Evolutionary conservation across 1,140 invertebrate species (phyloP).

Genomic region (Melitaea cinxia): DNA sequence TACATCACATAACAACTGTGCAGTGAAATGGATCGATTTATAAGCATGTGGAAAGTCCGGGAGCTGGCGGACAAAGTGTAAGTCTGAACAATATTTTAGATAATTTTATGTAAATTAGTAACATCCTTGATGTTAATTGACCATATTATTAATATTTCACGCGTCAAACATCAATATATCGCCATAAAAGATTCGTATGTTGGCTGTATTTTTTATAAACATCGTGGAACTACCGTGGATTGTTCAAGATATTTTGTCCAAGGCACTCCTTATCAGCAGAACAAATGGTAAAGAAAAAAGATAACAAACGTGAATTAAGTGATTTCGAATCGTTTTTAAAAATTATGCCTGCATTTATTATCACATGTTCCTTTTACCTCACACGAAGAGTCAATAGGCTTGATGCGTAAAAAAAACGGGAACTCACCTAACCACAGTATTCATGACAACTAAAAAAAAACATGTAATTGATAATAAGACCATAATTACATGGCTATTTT

Average conservation of each 20-base stretch:
- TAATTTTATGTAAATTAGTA: conserved; percentile 65
- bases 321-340: neutral
- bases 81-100: conserved; percentile 82
- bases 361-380: neutral
- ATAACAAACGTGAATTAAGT: neutral
- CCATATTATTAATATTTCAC: conserved; percentile 6
- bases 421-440: too few relatives aligned
- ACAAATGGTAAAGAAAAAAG: neutral
- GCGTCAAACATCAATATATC: conserved; percentile 1
- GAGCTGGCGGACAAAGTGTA: conserved; percentile 98
- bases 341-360: neutral
- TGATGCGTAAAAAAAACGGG: too few relatives aligned
- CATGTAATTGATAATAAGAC: too few relatives aligned
- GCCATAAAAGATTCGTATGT: neutral
- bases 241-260: neutral
- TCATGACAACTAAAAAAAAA: too few relatives aligned
- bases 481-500: too few relatives aligned
- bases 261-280: conserved; percentile 8
- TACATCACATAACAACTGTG: conserved; percentile 44
- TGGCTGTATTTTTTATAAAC: neutral
- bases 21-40: conserved; percentile 85
- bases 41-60: conserved; percentile 96
- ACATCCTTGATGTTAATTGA: conserved; percentile 48
- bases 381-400: too few relatives aligned
- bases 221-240: neutral